These are phyloP conservation scores for Aythya baeri DNA, from an alignment of 2,113 vertebrate genomes.

Conservation along the genomic window DNA sequence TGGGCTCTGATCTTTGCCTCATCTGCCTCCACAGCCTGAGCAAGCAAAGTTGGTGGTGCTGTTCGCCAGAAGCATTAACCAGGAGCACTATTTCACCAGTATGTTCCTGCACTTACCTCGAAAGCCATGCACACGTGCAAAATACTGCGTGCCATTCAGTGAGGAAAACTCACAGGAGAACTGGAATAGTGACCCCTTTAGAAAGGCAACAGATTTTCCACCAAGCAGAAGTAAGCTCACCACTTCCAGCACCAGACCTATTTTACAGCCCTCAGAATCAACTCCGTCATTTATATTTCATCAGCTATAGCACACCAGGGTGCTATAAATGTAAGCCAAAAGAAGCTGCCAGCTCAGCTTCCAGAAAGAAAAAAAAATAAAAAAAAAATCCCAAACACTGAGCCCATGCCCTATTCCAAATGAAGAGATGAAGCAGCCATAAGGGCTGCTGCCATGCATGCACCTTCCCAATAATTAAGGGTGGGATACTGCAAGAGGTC, in stretches of 20 bases:
- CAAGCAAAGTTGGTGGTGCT: neutral
- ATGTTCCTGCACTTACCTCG: conserved; percentile 44
- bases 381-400: neutral
- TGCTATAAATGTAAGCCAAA: conserved; percentile 64
- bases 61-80: neutral
- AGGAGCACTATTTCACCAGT: conserved; percentile 23
- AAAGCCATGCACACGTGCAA: conserved; percentile 37
- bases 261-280: conserved; percentile 51
- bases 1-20: neutral
- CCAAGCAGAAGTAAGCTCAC: neutral
- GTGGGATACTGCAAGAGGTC: neutral
- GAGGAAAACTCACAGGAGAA: conserved; percentile 61
- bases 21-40: neutral
- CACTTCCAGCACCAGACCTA: conserved; percentile 39
- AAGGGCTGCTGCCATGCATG: neutral
- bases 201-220: conserved; percentile 56
- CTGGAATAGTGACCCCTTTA: conserved; percentile 55
- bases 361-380: conserved; percentile 2
- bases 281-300: conserved; percentile 60
- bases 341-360: conserved; percentile 60
- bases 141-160: conserved; percentile 22
- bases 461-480: neutral
- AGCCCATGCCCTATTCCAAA: neutral
- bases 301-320: conserved; percentile 52
- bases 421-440: neutral